phyloP scores from a whole-genome alignment of 2,888 invertebrate genomes.

The Apamea epomidion region DNA sequence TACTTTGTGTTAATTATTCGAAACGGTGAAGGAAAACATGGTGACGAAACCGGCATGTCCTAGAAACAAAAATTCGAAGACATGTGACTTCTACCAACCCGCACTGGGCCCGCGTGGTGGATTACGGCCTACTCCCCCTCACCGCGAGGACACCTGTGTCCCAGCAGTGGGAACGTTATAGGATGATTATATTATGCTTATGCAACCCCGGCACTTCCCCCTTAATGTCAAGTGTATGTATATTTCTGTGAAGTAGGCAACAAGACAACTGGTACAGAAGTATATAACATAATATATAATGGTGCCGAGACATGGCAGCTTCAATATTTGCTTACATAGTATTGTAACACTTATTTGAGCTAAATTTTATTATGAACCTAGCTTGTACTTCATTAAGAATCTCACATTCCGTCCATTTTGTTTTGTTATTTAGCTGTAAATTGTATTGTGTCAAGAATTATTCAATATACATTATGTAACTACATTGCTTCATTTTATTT shows the following conservation, averaged over 20 bases:
- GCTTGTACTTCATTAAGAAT: slow-evolving; percentile 82
- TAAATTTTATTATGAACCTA: slow-evolving; percentile 61
- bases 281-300: slow-evolving; percentile 31
- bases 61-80: no score
- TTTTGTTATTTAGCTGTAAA: slow-evolving; percentile 89
- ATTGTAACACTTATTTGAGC: slow-evolving; percentile 54
- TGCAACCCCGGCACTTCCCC: no score
- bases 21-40: no score
- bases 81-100: no score
- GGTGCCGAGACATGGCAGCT: slow-evolving; percentile 53
- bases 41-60: no score
- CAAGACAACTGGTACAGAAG: slow-evolving; percentile 42
- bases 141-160: no score
- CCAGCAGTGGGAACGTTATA: no score
- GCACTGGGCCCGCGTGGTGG: no score
- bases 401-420: slow-evolving; percentile 90
- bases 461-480: slow-evolving; percentile 87
- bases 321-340: slow-evolving; percentile 53
- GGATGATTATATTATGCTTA: no score
- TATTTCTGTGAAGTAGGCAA: slow-evolving; percentile 55
- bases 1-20: no score
- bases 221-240: slow-evolving; percentile 53
- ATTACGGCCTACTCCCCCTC: no score
- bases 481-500: slow-evolving; percentile 82
- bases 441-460: slow-evolving; percentile 84